Base-by-base conservation (phyloP, 1,140 invertebrate genomes). In the Eumaeus atala region DNA sequence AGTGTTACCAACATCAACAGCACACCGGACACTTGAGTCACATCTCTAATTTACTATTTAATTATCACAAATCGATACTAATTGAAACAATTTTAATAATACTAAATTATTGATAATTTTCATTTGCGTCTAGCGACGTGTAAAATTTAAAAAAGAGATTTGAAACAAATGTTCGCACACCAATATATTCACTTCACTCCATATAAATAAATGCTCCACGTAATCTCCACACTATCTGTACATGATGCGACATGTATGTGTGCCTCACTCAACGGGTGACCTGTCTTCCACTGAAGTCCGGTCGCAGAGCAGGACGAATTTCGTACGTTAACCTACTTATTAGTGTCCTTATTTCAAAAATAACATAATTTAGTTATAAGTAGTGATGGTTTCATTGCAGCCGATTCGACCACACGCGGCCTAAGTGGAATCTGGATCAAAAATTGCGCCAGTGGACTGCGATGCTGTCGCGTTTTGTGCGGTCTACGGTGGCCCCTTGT, bases 191-290 rank as follows among this genome's bases (percentile, higher is more conserved):
- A 59, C 34, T 66, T 56, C 54, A 69, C 63, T n/a, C n/a, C n/a
- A n/a, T n/a, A n/a, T n/a, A n/a, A n/a, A 75, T 83, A 84, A 84
- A 84, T 84, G 77, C 79, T 74, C 65, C 59, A 70, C 21, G 21
- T 28, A 28, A 28, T 28, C 69, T 21, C 36, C 50, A 38, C 18
- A n/a, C 37, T 40, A 53, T 28, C 21, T 42, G 21, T 42, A 53
- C 40, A 53, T 18, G 42, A 53, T 40, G 51, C 28, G 42, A 53
- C 38, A 53, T 14, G 16, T 44, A n/a, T 40, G 63, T 51, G 80
- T 84, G 80, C 75, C 77, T 82, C 78, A 83, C 80, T 85, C 82
- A 85, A 85, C 79, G 77, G 82, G 80, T 85, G 79, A 81, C 61
- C n/a, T n/a, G n/a, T 63, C 60, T 64, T 60, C 64, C 67, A 65